Conservation (phyloP, 2,888 invertebrate genomes). For the Drosophila helvetica region DNA sequence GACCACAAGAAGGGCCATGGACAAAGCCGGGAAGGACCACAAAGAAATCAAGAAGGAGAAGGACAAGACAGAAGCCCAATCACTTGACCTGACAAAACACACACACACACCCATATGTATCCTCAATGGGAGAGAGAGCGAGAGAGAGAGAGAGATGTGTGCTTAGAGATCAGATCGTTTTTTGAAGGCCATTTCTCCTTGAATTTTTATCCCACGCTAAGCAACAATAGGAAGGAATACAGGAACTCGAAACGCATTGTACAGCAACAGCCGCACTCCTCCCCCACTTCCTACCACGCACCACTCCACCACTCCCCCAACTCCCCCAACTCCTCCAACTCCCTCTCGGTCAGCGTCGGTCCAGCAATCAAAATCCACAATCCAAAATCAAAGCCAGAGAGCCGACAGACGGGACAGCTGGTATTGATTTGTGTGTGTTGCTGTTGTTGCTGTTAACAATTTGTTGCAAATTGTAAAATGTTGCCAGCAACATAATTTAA, state of each 20-base stretch:
- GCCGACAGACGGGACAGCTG: constrained; percentile 2
- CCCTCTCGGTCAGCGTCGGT: not conserved
- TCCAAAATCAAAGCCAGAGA: constrained; percentile 9
- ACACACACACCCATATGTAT: not conserved
- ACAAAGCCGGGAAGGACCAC: not conserved
- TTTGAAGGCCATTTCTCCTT: constrained; percentile 34
- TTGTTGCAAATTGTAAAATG: constrained; percentile 79
- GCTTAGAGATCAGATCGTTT: constrained; percentile 30
- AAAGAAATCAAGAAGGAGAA: not conserved
- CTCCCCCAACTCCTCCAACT: no score
- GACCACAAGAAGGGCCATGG: constrained; percentile 35
- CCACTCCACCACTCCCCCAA: not conserved
- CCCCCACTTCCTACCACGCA: not conserved
- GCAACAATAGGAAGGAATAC: constrained; percentile 27
- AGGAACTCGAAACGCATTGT: constrained; percentile 28
- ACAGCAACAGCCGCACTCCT: not conserved
- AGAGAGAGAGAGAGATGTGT: constrained; percentile 7
- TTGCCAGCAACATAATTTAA: constrained; percentile 80
- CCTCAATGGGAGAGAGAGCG: not conserved
- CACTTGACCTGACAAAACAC: constrained; percentile 41
- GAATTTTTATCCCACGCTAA: constrained; percentile 44
- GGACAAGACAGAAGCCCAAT: constrained; percentile 6
- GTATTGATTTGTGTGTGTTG: constrained; percentile 61
- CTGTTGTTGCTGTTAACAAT: constrained; percentile 70
- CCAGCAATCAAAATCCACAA: constrained; percentile 28